These are phyloP conservation scores for Hirundo rustica DNA, from an alignment of 2,797 vertebrate species.

Conservation along the genomic window DNA sequence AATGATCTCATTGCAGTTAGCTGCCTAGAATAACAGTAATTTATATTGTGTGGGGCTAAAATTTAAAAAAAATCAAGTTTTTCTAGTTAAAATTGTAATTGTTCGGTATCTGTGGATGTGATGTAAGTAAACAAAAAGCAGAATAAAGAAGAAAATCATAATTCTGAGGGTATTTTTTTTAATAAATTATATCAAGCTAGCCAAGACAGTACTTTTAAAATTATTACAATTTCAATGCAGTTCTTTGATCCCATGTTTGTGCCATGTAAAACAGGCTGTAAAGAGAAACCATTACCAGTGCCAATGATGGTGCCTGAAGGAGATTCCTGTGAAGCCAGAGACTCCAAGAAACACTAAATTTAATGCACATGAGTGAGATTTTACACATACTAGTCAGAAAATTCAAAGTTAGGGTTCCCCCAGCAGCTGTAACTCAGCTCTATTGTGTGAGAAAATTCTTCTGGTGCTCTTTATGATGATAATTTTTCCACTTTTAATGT, in stretches of 20 bases:
- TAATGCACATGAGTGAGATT: not conserved
- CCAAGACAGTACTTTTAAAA: not conserved
- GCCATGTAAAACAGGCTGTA: conserved; percentile 4
- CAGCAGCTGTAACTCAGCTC: conserved; percentile 37
- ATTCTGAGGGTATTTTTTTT: not conserved
- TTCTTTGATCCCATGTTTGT: not conserved
- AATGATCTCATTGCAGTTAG: not conserved
- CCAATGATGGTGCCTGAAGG: not conserved
- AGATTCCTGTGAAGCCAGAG: conserved; percentile 1
- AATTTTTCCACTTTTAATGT: conserved; percentile 44
- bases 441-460: conserved; percentile 9
- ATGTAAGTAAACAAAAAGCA: not conserved
- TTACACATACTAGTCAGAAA: conserved; percentile 11
- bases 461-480: conserved; percentile 51
- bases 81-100: not conserved
- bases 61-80: not conserved
- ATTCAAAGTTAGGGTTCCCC: conserved; percentile 60
- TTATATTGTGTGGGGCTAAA: not conserved
- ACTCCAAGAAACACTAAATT: not conserved
- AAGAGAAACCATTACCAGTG: conserved; percentile 1
- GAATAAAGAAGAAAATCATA: not conserved
- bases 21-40: not conserved
- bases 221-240: not conserved
- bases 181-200: not conserved
- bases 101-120: not conserved